Evolutionary conservation across 2,113 vertebrate genomes (phyloP), one percentile per base, ranked within the genome.

Genomic region (Excalfactoria chinensis): DNA sequence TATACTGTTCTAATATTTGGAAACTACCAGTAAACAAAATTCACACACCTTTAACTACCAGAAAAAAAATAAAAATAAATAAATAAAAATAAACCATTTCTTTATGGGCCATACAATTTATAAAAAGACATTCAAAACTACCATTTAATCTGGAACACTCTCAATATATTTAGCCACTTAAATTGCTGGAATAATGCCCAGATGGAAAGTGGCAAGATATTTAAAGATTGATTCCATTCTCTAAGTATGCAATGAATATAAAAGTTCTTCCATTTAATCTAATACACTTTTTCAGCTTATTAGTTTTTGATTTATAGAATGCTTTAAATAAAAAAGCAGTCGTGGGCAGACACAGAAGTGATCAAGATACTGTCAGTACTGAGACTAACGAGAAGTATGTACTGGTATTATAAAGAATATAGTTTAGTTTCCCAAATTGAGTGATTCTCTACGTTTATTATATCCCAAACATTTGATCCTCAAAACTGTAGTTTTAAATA

Each of bases 141-240:
- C 48, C 41, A 89, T 94, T 97, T 88, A 86, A 96, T 95, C 51
- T 88, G 72, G 25, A 92, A 75, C 71, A 60, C 55, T 95, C 79
- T 86, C 46, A 93, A 94, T 91, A 85, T 84, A 91, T 89, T 93
- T 74, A 95, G 78, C 69, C 43, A 72, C 76, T 95, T 95, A 93
- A 95, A 96, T 92, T 93, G 59, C 85, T 96, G 78, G 71, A 96
- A 68, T 62, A 90, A 90, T 85, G 86, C 77, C 93, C 84, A 94
- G 44, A 92, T 56, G 35, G 49, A 91, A 96, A 96, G 67, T 79
- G 62, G 64, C 19, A 90, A 94, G 85, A 73, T 91, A 90, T 74
- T 95, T 96, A 94, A 95, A 96, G 73, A 95, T 64, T 86, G 59
- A 92, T 91, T 84, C 43, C 34, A 71, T 59, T 96, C 91, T 60